Evolutionary conservation across 2,888 invertebrate genomes (phyloP), one percentile per base, ranked within the genome.

Genomic region (Pherbina coryleti): DNA sequence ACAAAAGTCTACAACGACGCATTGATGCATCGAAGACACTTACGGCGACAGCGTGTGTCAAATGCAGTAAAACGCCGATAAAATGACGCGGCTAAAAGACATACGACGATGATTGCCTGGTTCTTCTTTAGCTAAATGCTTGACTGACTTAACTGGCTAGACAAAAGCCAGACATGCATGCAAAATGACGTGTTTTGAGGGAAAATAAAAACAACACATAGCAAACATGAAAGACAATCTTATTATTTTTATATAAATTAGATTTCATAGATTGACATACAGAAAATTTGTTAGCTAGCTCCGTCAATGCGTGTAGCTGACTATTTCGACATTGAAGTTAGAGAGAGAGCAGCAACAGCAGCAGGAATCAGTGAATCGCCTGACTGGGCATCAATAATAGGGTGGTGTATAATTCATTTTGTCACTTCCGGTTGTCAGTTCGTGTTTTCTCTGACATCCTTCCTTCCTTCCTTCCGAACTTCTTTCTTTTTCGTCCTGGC

Each of bases 371-470:
- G 37, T 37, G 44, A 14, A 60, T 28, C 5, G 60, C 14, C 25
- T 60, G 60, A 14, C 25, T 60, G 60, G 9, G 25, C 28, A 28
- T 25, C 28, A 44, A 14, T 44, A 25, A 69, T 57, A n/a, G 34
- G 64, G 51, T 64, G 74, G 51, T 64, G 25, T 69, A 69, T 75
- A 75, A 75, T 75, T 75, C 75, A 75, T 67, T 75, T 75, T 75
- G 67, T 60, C 75, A 75, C 75, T 75, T 75, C 75, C 75, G 75
- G 75, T n/a, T 75, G 75, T 75, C 75, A 75, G 67, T 37, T 75
- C 34, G 55, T 75, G 75, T 69, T 31, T 69, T 69, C 31, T 64
- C 51, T 28, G 62, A 64, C 74, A 64, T 74, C 64, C 34, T 74
- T 71, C 71, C 31, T 34, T 31, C n/a, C 44, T 67, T 62, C 31